phyloP scores from a whole-genome alignment of 2,888 invertebrate genomes.

The Escarpia spicata region DNA sequence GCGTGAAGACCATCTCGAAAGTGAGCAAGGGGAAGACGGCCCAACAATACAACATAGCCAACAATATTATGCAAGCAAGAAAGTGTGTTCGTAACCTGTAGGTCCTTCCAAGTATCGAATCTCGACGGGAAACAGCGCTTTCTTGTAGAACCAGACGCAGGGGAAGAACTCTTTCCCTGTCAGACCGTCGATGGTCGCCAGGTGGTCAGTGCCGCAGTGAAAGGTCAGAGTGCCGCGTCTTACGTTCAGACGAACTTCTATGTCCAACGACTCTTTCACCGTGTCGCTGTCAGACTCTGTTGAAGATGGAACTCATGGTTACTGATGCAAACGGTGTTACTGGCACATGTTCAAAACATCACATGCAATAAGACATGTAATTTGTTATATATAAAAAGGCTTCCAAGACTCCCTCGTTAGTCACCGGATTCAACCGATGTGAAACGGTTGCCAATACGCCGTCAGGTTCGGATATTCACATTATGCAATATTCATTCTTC shows the following conservation, averaged over 20 bases:
- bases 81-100: slow-evolving; percentile 20
- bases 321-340: no score
- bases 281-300: background rate
- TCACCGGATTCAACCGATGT: no score
- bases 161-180: slow-evolving; percentile 22
- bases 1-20: no score
- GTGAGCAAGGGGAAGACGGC: no score
- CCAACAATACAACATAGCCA: no score
- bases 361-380: no score
- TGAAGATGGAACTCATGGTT: background rate
- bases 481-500: no score
- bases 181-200: slow-evolving; percentile 17
- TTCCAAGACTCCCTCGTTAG: no score
- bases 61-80: background rate
- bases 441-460: no score
- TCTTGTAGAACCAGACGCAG: slow-evolving; percentile 19
- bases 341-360: no score
- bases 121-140: slow-evolving; percentile 23
- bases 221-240: slow-evolving; percentile 17
- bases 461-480: no score
- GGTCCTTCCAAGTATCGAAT: slow-evolving; percentile 28
- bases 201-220: background rate
- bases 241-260: slow-evolving; percentile 22
- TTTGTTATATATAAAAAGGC: no score
- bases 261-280: background rate